These are phyloP conservation scores for Ornithorhynchus anatinus DNA, from an alignment of 2,113 vertebrate genomes.

Conservation along the genomic window DNA sequence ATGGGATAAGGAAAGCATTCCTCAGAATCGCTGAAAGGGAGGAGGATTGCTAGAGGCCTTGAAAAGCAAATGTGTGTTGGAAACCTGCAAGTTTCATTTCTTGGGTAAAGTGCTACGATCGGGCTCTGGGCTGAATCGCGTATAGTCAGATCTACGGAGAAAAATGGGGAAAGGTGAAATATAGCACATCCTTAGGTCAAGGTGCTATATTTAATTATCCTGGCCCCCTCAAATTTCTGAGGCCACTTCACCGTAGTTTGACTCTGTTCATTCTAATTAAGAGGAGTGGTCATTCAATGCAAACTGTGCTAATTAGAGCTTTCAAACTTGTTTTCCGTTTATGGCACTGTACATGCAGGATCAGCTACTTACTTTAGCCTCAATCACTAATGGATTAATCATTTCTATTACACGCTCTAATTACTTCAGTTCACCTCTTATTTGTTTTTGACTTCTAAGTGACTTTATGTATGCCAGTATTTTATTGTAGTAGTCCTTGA, in stretches of 20 bases:
- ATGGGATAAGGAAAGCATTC: too few relatives aligned
- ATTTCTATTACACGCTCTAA: constrained; percentile 34
- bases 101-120: too few relatives aligned
- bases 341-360: not conserved
- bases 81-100: too few relatives aligned
- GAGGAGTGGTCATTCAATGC: constrained; percentile 36
- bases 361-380: not conserved
- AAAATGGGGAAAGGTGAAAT: not conserved
- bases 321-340: constrained; percentile 38
- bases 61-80: too few relatives aligned
- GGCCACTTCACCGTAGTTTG: not conserved
- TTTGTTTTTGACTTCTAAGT: constrained; percentile 59
- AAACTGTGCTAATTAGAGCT: constrained; percentile 11
- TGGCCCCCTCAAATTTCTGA: not conserved
- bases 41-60: too few relatives aligned
- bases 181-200: not conserved
- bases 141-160: not conserved
- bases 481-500: constrained; percentile 27
- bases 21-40: too few relatives aligned
- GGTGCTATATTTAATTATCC: not conserved
- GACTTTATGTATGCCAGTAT: constrained; percentile 39
- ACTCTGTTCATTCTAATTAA: constrained; percentile 15
- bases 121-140: not conserved
- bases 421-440: constrained; percentile 38
- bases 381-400: constrained; percentile 46